phyloP scores from a whole-genome alignment of 2,797 vertebrate genomes.

The Streptopelia turtur region DNA sequence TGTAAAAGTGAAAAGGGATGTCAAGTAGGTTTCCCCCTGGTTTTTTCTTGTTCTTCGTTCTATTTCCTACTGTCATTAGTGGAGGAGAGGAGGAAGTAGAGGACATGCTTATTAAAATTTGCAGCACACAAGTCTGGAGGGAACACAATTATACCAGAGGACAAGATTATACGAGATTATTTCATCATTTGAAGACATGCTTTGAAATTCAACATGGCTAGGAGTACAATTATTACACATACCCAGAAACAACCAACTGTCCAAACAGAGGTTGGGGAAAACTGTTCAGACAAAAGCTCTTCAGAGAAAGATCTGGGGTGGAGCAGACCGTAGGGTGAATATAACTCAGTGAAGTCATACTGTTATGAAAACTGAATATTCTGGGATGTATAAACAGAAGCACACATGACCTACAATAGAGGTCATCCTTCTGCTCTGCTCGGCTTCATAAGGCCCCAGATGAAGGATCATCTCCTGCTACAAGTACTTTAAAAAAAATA shows the following conservation, averaged over 20 bases:
- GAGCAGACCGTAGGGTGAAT: not conserved
- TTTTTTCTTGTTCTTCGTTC: not conserved
- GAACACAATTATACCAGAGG: not conserved
- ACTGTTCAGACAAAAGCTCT: not conserved
- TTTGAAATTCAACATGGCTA: conserved; percentile 19
- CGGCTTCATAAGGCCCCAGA: not conserved
- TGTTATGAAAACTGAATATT: not conserved
- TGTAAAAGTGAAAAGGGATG: not conserved
- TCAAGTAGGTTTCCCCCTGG: not conserved
- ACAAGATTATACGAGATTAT: conserved; percentile 46
- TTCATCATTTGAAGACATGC: conserved; percentile 42
- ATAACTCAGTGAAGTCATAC: not conserved
- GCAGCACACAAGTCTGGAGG: not conserved
- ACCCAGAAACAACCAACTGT: not conserved
- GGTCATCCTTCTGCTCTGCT: not conserved
- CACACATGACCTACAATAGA: not conserved
- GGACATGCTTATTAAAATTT: conserved; percentile 30
- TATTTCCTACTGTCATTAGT: not conserved
- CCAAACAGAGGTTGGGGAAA: not conserved
- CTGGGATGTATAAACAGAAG: not conserved
- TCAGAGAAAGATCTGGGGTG: not conserved
- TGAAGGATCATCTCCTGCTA: not conserved
- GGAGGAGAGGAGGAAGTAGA: not conserved
- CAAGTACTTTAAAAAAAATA: not conserved
- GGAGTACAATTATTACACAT: not conserved